Evolutionary conservation across 2,888 invertebrate genomes (phyloP).

Genomic region (Himalopsyche anomala): DNA sequence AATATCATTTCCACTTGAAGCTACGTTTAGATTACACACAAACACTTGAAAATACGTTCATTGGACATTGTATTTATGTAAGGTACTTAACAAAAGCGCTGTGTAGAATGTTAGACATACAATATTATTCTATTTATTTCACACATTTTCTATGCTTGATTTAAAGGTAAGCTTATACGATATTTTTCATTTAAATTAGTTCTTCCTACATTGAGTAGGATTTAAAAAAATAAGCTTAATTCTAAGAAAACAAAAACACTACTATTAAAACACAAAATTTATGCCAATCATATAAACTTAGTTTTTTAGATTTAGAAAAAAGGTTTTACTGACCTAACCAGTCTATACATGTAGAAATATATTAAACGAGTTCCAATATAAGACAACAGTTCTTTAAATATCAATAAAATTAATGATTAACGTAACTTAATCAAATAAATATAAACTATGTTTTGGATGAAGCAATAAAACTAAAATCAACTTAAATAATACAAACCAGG

Average conservation of each 20-base stretch:
- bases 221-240: no score
- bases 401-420: conserved; percentile 32
- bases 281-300: no score
- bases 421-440: conserved; percentile 32
- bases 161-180: no score
- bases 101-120: no score
- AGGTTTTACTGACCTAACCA: neutral
- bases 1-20: neutral
- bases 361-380: neutral
- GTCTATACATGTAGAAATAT: neutral
- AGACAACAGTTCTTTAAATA: conserved; percentile 18
- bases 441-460: neutral
- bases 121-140: no score
- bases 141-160: no score
- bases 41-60: conserved; percentile 26
- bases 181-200: no score
- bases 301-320: no score
- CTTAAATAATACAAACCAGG: neutral
- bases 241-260: no score
- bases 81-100: no score
- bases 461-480: conserved; percentile 1
- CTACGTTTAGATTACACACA: neutral
- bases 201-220: no score
- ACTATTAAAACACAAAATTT: no score
- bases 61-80: neutral